Conservation (phyloP, 2,113 vertebrate species). For the Prunella fulvescens region DNA sequence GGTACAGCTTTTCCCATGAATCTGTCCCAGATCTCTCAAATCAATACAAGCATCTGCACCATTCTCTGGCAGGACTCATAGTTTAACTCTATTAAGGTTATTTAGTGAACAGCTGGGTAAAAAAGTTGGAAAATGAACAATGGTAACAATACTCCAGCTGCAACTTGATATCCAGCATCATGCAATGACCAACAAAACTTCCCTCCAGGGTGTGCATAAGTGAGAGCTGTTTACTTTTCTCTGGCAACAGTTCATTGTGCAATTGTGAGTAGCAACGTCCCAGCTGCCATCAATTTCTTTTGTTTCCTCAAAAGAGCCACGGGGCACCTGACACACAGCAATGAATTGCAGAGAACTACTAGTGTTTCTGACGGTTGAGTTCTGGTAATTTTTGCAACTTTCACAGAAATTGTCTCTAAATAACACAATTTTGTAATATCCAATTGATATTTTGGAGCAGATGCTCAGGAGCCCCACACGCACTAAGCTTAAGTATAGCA, state of each 20-base stretch:
- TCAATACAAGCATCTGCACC: not conserved
- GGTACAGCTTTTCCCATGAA: not conserved
- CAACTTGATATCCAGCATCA: not conserved
- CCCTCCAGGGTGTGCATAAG: fast-evolving
- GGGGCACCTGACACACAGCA: not conserved
- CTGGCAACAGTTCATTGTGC: not conserved
- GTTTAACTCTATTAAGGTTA: not conserved
- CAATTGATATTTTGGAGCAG: not conserved
- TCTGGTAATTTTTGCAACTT: not conserved
- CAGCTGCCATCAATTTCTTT: not conserved
- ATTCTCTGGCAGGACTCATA: not conserved
- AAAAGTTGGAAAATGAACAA: not conserved
- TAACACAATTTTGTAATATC: not conserved
- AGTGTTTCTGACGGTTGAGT: not conserved
- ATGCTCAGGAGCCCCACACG: not conserved
- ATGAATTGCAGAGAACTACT: not conserved
- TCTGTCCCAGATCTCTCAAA: not conserved
- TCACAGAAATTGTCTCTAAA: not conserved
- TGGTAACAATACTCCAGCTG: not conserved
- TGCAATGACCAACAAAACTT: not conserved
- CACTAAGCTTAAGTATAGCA: not conserved
- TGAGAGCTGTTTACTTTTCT: not conserved
- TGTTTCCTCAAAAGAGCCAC: not conserved
- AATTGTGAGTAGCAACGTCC: not conserved
- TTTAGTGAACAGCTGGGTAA: not conserved